Evolutionary conservation across 2,113 vertebrate genomes (phyloP).

Genomic region (Atrichornis clamosus): DNA sequence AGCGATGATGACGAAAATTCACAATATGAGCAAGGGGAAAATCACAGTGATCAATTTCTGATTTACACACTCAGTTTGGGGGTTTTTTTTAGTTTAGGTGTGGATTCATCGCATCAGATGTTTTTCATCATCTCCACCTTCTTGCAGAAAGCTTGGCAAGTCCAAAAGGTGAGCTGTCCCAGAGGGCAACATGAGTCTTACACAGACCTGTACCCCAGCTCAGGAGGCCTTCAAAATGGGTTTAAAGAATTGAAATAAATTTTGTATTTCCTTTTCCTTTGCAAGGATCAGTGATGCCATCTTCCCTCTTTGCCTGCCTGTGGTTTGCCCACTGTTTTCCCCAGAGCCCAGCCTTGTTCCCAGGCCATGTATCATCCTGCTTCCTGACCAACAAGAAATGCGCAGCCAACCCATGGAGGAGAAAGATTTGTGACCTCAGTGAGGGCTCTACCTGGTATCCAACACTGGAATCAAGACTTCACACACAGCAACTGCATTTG

Average conservation of each 20-base stretch:
- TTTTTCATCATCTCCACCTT: neutral
- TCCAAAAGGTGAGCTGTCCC: neutral
- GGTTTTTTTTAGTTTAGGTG: neutral
- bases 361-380: rapidly evolving
- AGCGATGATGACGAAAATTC: neutral
- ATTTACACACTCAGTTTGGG: neutral
- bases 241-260: neutral
- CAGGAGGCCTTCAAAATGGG: neutral
- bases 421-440: neutral
- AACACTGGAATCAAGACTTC: neutral
- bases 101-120: neutral
- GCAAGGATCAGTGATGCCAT: neutral
- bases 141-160: neutral
- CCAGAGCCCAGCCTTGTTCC: neutral
- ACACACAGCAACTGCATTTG: neutral
- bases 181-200: neutral
- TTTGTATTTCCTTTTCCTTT: neutral
- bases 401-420: neutral
- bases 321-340: neutral
- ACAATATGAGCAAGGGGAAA: slow-evolving; percentile 28
- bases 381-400: neutral
- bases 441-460: neutral
- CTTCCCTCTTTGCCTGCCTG: neutral
- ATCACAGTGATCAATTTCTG: neutral
- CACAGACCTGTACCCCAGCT: neutral